Conservation (phyloP, 1,140 invertebrate species). For the Mamestra configurata region DNA sequence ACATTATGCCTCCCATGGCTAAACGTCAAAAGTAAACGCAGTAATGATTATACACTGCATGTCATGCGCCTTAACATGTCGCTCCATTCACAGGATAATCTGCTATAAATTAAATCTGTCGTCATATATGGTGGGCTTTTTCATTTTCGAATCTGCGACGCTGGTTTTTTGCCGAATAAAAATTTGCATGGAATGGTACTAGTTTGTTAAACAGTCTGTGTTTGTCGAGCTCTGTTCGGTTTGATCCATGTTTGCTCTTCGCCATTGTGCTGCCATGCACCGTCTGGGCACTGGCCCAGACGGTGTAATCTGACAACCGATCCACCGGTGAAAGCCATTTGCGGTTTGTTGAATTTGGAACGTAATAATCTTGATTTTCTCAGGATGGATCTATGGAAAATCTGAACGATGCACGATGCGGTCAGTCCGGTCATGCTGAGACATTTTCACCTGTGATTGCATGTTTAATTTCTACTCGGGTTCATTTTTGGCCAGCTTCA, state of each 20-base stretch:
- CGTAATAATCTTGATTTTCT: neutral
- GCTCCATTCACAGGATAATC: conserved; percentile 13
- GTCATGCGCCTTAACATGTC: conserved; percentile 12
- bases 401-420: neutral
- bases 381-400: neutral
- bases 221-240: conserved; percentile 73
- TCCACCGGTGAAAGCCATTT: conserved; percentile 1
- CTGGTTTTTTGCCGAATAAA: conserved; percentile 60
- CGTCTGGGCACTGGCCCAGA: conserved; percentile 52
- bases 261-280: conserved; percentile 69
- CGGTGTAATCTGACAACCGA: conserved; percentile 62
- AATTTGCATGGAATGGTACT: conserved; percentile 62
- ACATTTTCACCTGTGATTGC: neutral
- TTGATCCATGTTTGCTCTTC: conserved; percentile 70
- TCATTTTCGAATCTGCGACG: conserved; percentile 49
- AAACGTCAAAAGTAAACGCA: conserved; percentile 13
- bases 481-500: conserved; percentile 7
- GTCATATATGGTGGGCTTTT: conserved; percentile 50
- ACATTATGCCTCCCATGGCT: neutral
- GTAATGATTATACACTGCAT: conserved; percentile 12
- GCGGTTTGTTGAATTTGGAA: conserved; percentile 19
- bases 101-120: conserved; percentile 27
- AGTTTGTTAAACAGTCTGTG: conserved; percentile 61
- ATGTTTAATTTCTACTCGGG: neutral
- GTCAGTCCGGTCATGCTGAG: neutral